These are phyloP conservation scores for Meteorus sp. DNA, from an alignment of 1,140 invertebrate species.

Conservation along the genomic window DNA sequence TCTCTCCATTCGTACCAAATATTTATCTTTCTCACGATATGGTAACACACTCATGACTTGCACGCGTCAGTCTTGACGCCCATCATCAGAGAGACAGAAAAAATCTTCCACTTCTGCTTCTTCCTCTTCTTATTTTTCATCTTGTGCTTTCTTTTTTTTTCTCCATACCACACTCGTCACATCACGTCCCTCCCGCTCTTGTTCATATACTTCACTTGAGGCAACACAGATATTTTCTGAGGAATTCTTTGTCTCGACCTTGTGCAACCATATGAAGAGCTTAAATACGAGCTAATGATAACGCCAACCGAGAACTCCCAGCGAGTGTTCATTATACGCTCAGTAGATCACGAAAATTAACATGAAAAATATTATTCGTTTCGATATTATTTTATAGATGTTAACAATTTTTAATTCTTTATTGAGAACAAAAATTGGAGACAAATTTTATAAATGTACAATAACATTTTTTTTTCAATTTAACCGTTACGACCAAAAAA, in stretches of 20 bases:
- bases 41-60: conserved; percentile 53
- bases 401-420: no score
- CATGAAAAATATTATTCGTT: no score
- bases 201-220: conserved; percentile 12
- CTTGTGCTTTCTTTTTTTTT: not conserved
- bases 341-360: no score
- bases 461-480: conserved; percentile 1
- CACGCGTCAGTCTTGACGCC: conserved; percentile 42
- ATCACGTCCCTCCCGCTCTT: conserved; percentile 19
- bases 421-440: not conserved
- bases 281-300: conserved; percentile 46
- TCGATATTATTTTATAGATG: no score
- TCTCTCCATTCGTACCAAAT: conserved; percentile 30
- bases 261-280: conserved; percentile 35
- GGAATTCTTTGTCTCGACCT: no score
- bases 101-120: not conserved
- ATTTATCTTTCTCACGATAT: conserved; percentile 58
- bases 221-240: no score
- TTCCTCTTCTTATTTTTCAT: not conserved
- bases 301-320: not conserved
- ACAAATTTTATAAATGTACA: not conserved
- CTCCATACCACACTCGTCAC: conserved; percentile 17
- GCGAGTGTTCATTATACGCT: no score
- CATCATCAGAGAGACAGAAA: conserved; percentile 20
- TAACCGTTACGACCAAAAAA: not conserved